These are phyloP conservation scores for Engystomops pustulosus DNA, from an alignment of 2,113 vertebrate genomes.

Conservation along the genomic window DNA sequence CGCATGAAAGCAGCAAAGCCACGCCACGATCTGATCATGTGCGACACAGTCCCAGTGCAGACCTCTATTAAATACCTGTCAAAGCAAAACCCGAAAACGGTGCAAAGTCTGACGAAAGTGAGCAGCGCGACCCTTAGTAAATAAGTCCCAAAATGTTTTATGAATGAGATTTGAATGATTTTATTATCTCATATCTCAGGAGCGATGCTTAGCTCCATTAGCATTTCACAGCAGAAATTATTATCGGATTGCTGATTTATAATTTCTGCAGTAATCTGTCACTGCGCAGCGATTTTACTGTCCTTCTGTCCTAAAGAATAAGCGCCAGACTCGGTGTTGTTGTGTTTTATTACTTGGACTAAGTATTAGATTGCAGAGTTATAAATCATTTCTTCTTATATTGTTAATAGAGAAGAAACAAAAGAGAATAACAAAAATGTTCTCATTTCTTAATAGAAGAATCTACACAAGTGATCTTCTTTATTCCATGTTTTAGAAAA, in stretches of 20 bases:
- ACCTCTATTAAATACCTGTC: too few species aligned
- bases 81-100: too few species aligned
- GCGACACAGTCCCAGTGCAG: too few species aligned
- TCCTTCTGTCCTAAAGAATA: slow-evolving; percentile 22
- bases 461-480: too few species aligned
- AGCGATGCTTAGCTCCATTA: slow-evolving; percentile 6
- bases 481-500: background rate
- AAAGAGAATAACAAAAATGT: too few species aligned
- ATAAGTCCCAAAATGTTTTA: too few species aligned
- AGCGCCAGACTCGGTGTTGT: background rate
- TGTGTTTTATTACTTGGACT: slow-evolving; percentile 14
- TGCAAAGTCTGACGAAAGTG: too few species aligned
- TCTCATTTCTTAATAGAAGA: too few species aligned
- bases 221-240: slow-evolving; percentile 23
- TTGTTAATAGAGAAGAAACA: background rate
- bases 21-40: too few species aligned
- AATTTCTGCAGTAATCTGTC: slow-evolving; percentile 27
- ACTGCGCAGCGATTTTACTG: background rate
- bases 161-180: too few species aligned
- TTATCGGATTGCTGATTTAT: slow-evolving; percentile 1
- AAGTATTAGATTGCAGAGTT: background rate
- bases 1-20: too few species aligned
- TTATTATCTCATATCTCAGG: background rate
- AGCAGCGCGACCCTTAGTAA: too few species aligned
- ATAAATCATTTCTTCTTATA: slow-evolving; percentile 12